Percentiles rank a stretch among this genome's conserved stretches.
These are phyloP conservation scores for Drosophila pseudoobscura DNA, from an alignment of 1,140 invertebrate species.

Conservation along the genomic window DNA sequence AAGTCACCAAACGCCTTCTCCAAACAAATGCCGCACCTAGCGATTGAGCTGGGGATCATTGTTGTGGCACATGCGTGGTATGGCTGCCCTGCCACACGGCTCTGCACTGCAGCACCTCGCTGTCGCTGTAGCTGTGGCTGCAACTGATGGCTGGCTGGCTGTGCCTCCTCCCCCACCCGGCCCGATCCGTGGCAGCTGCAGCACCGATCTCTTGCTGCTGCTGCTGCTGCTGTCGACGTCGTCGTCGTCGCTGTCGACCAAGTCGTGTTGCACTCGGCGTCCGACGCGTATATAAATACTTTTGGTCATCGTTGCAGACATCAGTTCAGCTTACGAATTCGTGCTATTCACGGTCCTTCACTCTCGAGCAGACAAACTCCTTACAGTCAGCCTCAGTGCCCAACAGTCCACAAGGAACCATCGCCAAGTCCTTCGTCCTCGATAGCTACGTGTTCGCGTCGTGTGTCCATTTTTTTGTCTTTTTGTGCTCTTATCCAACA, in stretches of 20 bases:
- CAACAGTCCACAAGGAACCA: constrained; percentile 34
- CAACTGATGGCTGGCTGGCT: too few relatives aligned
- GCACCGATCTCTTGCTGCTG: constrained; percentile 14
- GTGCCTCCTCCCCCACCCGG: constrained; percentile 4
- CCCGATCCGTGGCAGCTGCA: constrained; percentile 45
- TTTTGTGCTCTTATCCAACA: constrained; percentile 52
- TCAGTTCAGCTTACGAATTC: constrained; percentile 81
- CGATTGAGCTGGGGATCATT: constrained; percentile 28
- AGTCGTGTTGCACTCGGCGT: constrained; percentile 32
- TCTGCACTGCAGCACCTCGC: too few relatives aligned
- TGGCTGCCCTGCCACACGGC: constrained; percentile 20
- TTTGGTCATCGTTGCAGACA: constrained; percentile 82
- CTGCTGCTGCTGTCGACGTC: constrained; percentile 36
- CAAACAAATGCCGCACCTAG: constrained; percentile 54
- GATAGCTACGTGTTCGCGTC: constrained; percentile 38
- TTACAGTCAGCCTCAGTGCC: constrained; percentile 42
- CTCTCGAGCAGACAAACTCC: constrained; percentile 40
- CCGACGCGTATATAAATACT: constrained; percentile 80
- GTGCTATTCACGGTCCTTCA: constrained; percentile 74
- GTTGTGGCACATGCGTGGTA: constrained; percentile 68
- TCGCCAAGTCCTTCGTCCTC: constrained; percentile 56
- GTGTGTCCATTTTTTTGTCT: constrained; percentile 19
- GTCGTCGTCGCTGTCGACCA: constrained; percentile 12
- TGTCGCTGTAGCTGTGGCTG: too few relatives aligned
- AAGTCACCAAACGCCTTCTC: constrained; percentile 55